Evolutionary conservation across 1,140 invertebrate genomes (phyloP), one percentile per base, ranked within the genome.

Genomic region (Drosophila mojavensis): DNA sequence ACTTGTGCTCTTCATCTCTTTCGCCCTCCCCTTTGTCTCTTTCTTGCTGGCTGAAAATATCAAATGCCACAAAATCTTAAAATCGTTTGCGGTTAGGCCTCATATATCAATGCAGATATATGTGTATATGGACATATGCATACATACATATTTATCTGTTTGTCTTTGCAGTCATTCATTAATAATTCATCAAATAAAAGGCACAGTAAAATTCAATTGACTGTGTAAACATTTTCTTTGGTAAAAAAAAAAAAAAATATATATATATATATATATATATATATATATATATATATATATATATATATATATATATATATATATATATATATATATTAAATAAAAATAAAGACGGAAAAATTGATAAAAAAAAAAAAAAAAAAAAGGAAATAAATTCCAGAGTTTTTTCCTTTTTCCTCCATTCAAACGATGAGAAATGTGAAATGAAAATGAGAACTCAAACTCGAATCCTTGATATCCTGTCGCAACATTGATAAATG

Each of bases 201-300:
- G 79, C 71, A 78, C 83, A 88, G 88, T 88, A 75, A 86, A 86
- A 88, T 83, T 83, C 79, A 88, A 88, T 88, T 88, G 83, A 88
- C 82, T 88, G 83, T 78, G 79, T 72, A 88, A 88, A 88, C 83
- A 88, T 82, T 88, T 82, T 78, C 62, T 64, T 82, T 79, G 43
- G 28, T 13, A 30, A 36, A 20, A 33, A 33, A 33, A 33, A n/a
- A n/a, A n/a, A n/a, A n/a, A n/a, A n/a, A n/a, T n/a, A n/a, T n/a
- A n/a, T n/a, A n/a, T n/a, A n/a, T n/a, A n/a, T n/a, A n/a, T n/a
- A n/a, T n/a, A n/a, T n/a, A n/a, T n/a, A n/a, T n/a, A n/a, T n/a
- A n/a, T n/a, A n/a, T n/a, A n/a, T n/a, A n/a, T n/a, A n/a, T n/a
- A n/a, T n/a, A n/a, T n/a, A n/a, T n/a, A n/a, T n/a, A n/a, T n/a